Evolutionary conservation across 2,113 vertebrate species (phyloP), one percentile per base, ranked within the genome.

Genomic region (Cichladusa arquata): DNA sequence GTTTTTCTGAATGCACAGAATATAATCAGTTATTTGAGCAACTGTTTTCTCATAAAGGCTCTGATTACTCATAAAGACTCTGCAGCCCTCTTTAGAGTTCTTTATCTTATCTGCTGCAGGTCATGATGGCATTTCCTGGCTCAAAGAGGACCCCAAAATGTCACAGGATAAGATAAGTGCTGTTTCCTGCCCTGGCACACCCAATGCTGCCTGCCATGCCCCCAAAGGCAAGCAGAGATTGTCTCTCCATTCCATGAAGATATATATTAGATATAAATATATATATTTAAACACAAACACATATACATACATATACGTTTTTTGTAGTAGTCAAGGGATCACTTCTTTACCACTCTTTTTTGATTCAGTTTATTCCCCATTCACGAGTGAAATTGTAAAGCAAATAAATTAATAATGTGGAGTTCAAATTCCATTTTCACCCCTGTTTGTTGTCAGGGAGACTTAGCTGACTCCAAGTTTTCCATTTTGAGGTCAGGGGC

Each of bases 161-260:
- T 97, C 96, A 96, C 97, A 97, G 97, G 97, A 97, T 98, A 97
- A 98, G 80, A 97, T 98, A 97, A 98, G 61, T 84, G 90, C 85
- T 95, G 90, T 96, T 98, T 98, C 98, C 97, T 98, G 90, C 86
- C 79, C 72, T 97, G 95, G 91, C 95, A 96, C 97, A 96, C 97
- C 97, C 96, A 97, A 13, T 28, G 29, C 74, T 94, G 82, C 90
- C 64, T 91, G 42, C 51, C 40, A 16, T 77, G 47, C 40, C 50
- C 56, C 51, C 67, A 82, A 42, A 47, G 16, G 33, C 23, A 83
- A 78, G 45, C 34, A 91, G 31, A 40, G 20, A 73, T 81, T 81
- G 33, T 61, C 53, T 69, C 42, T 48, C 31, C 36, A 19, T 45
- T 81, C 54, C 74, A 53, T 44, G 25, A 11, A 44, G 9, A 31